Evolutionary conservation across 2,797 vertebrate species (phyloP), one percentile per base, ranked within the genome.

Genomic region (Hemitrygon akajei): DNA sequence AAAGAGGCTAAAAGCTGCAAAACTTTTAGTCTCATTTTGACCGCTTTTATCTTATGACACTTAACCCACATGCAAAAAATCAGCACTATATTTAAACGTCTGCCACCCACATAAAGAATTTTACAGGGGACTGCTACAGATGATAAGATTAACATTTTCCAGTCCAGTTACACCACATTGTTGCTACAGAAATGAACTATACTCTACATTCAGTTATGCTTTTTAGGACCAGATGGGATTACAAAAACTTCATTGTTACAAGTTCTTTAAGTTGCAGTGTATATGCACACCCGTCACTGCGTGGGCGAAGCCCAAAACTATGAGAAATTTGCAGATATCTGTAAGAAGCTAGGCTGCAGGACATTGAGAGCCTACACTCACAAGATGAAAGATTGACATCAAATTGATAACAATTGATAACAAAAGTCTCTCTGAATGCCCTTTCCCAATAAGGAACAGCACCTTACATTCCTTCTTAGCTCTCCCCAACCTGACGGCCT

Each of bases 141-240:
- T 77, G 91, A 94, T 94, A 94, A 94, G 94, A 94, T 94, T 95
- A 95, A 95, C 87, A 92, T 95, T 95, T 95, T 95, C 94, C 95
- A 95, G 93, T 93, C 58, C 37, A 73, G 34, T 91, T 89, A 81
- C 87, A 81, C 91, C 27, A 56, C 71, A 47, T 56, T 75, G 40
- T 76, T 27, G 47, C 14, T 56, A 11, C 40, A 56, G 91, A 75
- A 56, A 27, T 56, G 34, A 73, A 47, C 40, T 56, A 16, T 71
- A 71, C 73, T 75, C 71, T 7, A 47, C 27, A 22, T 40, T 25
- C 47, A 93, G 25, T 5, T 22, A 47, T 69, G 37, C 25, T 91
- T 63, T 27, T 91, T 40, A 1, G 66, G 37, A 47, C 37, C 89
- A 56, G 7, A 18, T 69, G 63, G 20, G 18, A 34, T 69, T 89